Evolutionary conservation across 2,113 vertebrate species (phyloP), one percentile per base, ranked within the genome.

Genomic region (Piprites chloris): DNA sequence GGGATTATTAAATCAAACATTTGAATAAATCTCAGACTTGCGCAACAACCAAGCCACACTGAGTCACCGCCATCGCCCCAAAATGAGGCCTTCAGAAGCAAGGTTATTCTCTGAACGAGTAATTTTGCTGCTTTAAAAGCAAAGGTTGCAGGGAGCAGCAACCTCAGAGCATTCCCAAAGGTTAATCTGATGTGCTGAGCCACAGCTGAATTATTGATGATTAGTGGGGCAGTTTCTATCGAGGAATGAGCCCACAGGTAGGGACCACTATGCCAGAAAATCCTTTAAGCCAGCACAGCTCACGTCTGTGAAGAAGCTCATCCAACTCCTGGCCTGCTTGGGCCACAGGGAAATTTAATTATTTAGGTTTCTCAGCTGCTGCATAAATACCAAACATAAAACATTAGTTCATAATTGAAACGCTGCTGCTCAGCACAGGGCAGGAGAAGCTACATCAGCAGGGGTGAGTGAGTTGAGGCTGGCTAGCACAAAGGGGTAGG

Each of bases 31-130:
- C 75, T 61, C 28, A 44, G 61, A 17, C 44, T n/a, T 1, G 1
- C 44, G 23, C 50, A 33, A 27, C 44, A 44, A 10, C 27, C 0
- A 11, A 83, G 50, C 11, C 88, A 9, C 0, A 0, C 37, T 62
- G 4, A 9, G n/a, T 12, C 1, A 0, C 0, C 0, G n/a, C 53
- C 0, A 0, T 4, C 9, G 26, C 22, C 3, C 7, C 8, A 6
- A 11, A 32, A 26, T 0, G 9, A 42, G 13, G 53, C 12, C 41
- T 24, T 26, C 37, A 35, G 76, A 28, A 11, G 33, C 53, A 20
- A 3, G 2, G 6, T 10, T 39, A 11, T 42, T 26, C 59, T 68
- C 44, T 8, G 9, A 53, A 42, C 2, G 5, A 32, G 27, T 6
- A 7, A 5, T 68, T 75, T 37, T 55, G 15, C 52, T 23, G 11